Evolutionary conservation across 2,888 invertebrate species (phyloP).

Genomic region (Eupithecia inturbata): DNA sequence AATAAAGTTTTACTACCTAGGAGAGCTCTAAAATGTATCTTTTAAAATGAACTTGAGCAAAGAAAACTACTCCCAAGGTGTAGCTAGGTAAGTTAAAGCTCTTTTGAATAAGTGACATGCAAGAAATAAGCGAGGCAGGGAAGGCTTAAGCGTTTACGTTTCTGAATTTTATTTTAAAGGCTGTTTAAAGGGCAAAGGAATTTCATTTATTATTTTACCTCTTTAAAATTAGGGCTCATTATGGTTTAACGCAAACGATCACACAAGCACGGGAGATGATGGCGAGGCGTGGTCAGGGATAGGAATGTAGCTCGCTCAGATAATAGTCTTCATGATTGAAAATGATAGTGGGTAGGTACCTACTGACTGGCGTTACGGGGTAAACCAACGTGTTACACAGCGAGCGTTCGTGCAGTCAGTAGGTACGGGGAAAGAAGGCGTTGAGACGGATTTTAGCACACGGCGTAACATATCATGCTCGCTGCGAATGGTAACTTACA

Average conservation of each 20-base stretch:
- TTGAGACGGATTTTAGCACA: no score
- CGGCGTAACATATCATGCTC: no score
- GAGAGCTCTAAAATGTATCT: slow-evolving; percentile 12
- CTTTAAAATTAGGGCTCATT: neutral
- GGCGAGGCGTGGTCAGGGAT: slow-evolving; percentile 34
- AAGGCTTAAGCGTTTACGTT: slow-evolving; percentile 4
- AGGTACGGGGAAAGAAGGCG: no score
- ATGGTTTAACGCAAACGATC: slow-evolving; percentile 14
- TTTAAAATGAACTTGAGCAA: neutral
- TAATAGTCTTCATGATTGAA: neutral
- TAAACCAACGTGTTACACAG: no score
- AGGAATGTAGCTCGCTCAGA: slow-evolving; percentile 32
- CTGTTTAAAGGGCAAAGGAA: neutral
- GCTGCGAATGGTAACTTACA: no score
- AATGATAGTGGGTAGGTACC: no score
- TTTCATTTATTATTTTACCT: neutral
- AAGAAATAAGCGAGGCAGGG: slow-evolving; percentile 16
- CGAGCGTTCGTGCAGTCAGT: no score
- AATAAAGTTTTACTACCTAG: neutral
- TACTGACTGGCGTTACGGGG: no score
- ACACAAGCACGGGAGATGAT: slow-evolving; percentile 40
- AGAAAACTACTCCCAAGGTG: slow-evolving; percentile 13
- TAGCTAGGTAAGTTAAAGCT: neutral
- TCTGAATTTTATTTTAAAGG: neutral
- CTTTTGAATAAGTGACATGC: slow-evolving; percentile 22